Evolutionary conservation across 2,113 vertebrate genomes (phyloP).

Genomic region (Lagenorhynchus albirostris): DNA sequence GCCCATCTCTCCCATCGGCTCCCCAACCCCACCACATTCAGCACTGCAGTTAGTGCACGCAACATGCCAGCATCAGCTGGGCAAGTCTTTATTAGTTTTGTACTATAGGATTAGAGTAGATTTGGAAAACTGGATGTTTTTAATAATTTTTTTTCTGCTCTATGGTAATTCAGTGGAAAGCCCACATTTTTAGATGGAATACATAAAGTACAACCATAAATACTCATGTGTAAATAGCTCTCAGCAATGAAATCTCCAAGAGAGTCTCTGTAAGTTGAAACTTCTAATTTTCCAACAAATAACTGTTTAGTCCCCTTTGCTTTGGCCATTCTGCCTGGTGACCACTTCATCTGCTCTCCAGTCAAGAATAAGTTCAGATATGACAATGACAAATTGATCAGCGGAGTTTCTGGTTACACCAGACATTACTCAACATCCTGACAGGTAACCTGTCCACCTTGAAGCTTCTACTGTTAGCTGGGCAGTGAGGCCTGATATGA

Average conservation of each 20-base stretch:
- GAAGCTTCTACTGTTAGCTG: background rate
- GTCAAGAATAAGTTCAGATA: constrained; percentile 38
- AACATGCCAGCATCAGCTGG: too few relatives aligned
- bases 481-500: background rate
- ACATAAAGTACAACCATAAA: background rate
- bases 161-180: constrained; percentile 6
- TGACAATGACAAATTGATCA: constrained; percentile 61
- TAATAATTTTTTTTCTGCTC: background rate
- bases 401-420: background rate
- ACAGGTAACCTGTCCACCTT: constrained; percentile 1
- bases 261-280: background rate
- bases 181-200: background rate
- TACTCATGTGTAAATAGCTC: background rate
- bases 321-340: constrained; percentile 8
- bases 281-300: constrained; percentile 49
- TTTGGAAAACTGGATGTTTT: background rate
- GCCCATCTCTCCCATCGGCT: rapidly evolving
- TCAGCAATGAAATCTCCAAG: background rate
- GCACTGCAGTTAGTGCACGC: rapidly evolving
- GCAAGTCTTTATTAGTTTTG: background rate
- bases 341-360: constrained; percentile 52
- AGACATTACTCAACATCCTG: constrained; percentile 35
- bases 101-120: background rate
- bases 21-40: rapidly evolving
- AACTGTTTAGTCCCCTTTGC: constrained; percentile 45